phyloP scores from a whole-genome alignment of 2,797 vertebrate species.

The Eospalax fontanierii region DNA sequence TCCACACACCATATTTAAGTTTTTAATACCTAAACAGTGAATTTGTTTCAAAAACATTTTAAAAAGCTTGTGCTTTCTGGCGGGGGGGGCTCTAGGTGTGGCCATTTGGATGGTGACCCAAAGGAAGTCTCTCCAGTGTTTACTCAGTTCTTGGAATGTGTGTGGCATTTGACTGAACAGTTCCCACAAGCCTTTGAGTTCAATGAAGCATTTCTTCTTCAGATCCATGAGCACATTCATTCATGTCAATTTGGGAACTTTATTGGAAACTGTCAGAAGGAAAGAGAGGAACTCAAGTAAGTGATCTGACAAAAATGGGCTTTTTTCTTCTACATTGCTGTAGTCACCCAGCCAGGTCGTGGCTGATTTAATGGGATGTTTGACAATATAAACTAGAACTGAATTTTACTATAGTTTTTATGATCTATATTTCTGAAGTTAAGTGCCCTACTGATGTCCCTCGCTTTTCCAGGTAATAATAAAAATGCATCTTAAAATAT shows the following conservation, averaged over 20 bases:
- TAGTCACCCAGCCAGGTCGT: neutral
- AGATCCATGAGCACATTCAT: constrained; percentile 98
- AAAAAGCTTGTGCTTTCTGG: constrained; percentile 71
- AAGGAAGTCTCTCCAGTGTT: constrained; percentile 99
- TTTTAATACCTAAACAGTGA: constrained; percentile 31
- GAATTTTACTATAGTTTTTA: constrained; percentile 36
- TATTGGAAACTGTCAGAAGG: constrained; percentile 97
- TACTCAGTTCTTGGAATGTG: constrained; percentile 98
- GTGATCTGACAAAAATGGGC: constrained; percentile 74
- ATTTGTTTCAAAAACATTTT: constrained; percentile 61
- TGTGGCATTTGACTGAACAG: constrained; percentile 98
- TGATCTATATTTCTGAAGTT: constrained; percentile 46
- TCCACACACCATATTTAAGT: too few relatives aligned
- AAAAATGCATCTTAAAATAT: constrained; percentile 48
- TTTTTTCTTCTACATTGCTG: neutral
- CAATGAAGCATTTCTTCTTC: constrained; percentile 98
- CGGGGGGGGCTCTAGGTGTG: constrained; percentile 94
- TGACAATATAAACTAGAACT: constrained; percentile 42
- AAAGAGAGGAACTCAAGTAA: constrained; percentile 97
- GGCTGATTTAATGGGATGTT: constrained; percentile 14
- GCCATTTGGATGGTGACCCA: constrained; percentile 96
- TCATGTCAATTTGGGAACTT: constrained; percentile 99
- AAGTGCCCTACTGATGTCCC: neutral
- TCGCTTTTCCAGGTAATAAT: neutral
- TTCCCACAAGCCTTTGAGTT: constrained; percentile 98